These are phyloP conservation scores for Micronycteris hirsuta DNA, from an alignment of 2,113 vertebrate genomes.

Conservation along the genomic window DNA sequence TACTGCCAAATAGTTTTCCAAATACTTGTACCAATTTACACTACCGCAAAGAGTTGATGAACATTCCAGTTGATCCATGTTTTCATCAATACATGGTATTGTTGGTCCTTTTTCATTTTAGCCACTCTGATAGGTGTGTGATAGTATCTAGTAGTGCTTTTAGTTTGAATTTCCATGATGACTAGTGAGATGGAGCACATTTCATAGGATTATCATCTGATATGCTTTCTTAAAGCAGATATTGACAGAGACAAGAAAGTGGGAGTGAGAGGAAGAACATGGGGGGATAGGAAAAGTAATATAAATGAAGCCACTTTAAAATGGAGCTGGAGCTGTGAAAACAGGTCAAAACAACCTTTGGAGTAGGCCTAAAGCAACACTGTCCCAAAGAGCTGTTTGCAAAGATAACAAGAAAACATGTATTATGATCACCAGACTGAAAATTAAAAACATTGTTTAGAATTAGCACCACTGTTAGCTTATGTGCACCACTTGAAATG, in stretches of 20 bases:
- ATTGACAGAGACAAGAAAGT: background rate
- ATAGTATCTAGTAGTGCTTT: background rate
- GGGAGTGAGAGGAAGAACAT: background rate
- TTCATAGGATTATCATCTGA: background rate
- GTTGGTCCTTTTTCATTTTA: background rate
- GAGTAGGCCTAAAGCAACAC: background rate
- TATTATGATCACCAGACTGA: background rate
- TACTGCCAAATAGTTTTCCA: background rate
- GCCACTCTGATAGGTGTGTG: background rate
- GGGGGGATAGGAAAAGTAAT: background rate
- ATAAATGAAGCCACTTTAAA: background rate
- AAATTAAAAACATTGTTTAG: background rate
- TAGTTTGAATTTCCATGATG: background rate
- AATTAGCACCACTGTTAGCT: background rate
- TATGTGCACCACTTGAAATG: background rate
- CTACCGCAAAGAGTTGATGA: background rate
- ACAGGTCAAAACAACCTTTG: background rate
- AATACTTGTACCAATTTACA: background rate
- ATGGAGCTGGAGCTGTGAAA: background rate
- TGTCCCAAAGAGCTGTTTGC: background rate
- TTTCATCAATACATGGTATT: background rate
- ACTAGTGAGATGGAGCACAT: background rate
- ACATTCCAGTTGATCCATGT: background rate
- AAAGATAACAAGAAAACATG: background rate
- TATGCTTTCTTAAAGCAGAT: slow-evolving; percentile 20